These are phyloP conservation scores for Campoletis sonorensis DNA, from an alignment of 1,140 invertebrate genomes.

Conservation along the genomic window DNA sequence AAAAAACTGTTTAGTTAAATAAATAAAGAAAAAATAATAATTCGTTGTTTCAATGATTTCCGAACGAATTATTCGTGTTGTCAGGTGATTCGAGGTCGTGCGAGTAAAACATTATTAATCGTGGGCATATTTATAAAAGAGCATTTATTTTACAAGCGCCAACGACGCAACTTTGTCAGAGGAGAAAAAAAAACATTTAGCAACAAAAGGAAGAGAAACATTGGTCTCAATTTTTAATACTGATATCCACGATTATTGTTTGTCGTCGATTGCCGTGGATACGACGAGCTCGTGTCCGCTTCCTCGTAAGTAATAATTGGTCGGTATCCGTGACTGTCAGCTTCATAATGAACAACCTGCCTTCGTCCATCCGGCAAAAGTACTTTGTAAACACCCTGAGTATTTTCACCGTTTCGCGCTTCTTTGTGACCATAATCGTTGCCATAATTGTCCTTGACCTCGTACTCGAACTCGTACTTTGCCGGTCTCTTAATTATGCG, in stretches of 20 bases:
- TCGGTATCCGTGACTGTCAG: conserved; percentile 86
- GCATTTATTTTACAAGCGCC: conserved; percentile 18
- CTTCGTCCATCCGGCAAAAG: conserved; percentile 86
- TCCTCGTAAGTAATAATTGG: conserved; percentile 86
- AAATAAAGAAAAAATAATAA: no score
- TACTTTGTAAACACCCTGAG: conserved; percentile 84
- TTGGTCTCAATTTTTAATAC: neutral
- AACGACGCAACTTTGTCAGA: neutral
- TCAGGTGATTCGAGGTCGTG: no score
- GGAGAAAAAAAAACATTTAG: neutral
- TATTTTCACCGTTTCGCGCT: conserved; percentile 81
- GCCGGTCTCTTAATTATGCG: conserved; percentile 77
- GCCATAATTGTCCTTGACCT: conserved; percentile 83
- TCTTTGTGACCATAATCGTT: conserved; percentile 86
- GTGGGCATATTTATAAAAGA: neutral
- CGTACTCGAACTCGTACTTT: conserved; percentile 86
- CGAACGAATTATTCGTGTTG: no score
- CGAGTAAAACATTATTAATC: no score
- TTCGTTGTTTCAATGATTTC: no score
- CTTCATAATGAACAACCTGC: conserved; percentile 87
- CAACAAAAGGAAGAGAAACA: neutral
- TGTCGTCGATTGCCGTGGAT: conserved; percentile 54
- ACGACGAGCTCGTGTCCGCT: conserved; percentile 65
- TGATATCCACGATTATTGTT: conserved; percentile 66
- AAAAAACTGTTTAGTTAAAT: no score